Conservation (phyloP, 2,797 vertebrate species). For the Characodon lateralis region DNA sequence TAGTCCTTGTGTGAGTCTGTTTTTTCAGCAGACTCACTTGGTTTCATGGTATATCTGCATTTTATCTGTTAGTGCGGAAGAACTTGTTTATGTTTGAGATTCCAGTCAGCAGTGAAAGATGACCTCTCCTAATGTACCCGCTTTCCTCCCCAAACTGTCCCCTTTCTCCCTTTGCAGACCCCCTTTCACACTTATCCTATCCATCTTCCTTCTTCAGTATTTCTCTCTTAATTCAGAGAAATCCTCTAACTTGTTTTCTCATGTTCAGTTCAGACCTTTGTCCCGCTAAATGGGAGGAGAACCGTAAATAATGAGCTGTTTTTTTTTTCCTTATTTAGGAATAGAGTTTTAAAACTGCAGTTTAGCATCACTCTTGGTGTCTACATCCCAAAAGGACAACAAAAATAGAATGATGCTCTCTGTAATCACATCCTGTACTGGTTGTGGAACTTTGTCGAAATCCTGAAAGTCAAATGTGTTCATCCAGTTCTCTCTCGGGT, state of each 20-base stretch:
- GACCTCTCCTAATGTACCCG: constrained; percentile 73
- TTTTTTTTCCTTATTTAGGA: not conserved
- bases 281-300: not conserved
- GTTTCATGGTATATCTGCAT: constrained; percentile 69
- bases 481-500: constrained; percentile 54
- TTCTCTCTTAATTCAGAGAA: constrained; percentile 4
- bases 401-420: constrained; percentile 8
- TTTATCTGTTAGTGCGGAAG: constrained; percentile 75
- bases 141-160: constrained; percentile 73
- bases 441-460: constrained; percentile 21
- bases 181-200: not conserved
- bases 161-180: constrained; percentile 27
- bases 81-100: constrained; percentile 75
- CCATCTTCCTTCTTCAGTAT: constrained; percentile 17
- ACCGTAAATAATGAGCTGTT: not conserved
- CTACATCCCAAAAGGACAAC: constrained; percentile 16
- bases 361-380: constrained; percentile 1
- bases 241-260: constrained; percentile 14
- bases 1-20: constrained; percentile 23
- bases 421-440: constrained; percentile 1
- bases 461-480: constrained; percentile 29
- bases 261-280: not conserved
- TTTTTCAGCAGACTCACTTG: constrained; percentile 47
- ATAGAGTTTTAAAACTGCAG: constrained; percentile 1
- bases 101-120: constrained; percentile 74